phyloP scores from a whole-genome alignment of 2,113 vertebrate species.

The Microtus oregoni region DNA sequence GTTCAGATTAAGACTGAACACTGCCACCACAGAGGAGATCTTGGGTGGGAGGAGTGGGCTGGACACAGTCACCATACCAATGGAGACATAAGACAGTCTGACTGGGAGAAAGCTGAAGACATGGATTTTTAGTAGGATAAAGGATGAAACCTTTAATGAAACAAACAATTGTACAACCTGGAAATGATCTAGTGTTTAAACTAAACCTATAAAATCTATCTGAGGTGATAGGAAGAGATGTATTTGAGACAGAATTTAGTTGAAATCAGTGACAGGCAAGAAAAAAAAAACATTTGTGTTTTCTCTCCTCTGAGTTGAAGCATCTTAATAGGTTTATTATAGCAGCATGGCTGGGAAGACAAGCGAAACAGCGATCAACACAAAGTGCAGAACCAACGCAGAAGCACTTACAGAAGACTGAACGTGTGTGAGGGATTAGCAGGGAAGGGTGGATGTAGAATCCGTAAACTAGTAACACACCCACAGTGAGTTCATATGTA shows the following conservation, averaged over 20 bases:
- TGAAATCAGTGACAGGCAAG: neutral
- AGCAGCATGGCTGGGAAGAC: neutral
- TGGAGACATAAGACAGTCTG: no score
- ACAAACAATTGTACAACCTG: neutral
- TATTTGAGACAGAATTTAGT: neutral
- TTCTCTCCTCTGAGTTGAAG: constrained; percentile 11
- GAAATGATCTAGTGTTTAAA: neutral
- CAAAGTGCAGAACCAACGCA: fast-evolving
- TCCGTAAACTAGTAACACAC: neutral
- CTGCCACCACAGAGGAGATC: neutral
- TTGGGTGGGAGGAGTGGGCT: neutral
- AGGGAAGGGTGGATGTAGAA: neutral
- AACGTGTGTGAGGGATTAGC: neutral
- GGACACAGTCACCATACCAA: no score
- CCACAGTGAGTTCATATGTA: neutral
- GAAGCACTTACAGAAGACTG: neutral
- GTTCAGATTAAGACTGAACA: neutral
- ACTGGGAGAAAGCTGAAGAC: neutral
- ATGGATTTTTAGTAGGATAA: neutral
- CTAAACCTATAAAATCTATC: neutral
- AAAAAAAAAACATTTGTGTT: no score
- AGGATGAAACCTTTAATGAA: neutral
- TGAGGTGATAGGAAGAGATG: neutral
- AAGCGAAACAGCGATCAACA: neutral
- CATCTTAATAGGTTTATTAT: neutral